These are phyloP conservation scores for Eutrigla gurnardus DNA, from an alignment of 2,797 vertebrate species.

Conservation along the genomic window DNA sequence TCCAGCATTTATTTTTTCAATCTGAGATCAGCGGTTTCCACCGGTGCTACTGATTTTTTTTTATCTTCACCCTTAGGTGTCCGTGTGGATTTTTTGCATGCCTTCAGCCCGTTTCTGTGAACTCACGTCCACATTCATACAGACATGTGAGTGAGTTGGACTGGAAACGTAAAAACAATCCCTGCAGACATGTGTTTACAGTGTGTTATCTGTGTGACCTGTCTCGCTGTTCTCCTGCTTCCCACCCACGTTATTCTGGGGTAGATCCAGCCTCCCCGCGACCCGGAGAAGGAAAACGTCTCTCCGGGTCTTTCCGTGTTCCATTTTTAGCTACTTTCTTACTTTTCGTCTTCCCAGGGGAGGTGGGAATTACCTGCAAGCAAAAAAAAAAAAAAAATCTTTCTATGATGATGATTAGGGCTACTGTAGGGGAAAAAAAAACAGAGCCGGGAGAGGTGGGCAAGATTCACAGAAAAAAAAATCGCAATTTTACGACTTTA, in stretches of 20 bases:
- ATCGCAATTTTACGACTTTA: too few species aligned
- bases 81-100: background rate
- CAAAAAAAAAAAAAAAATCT: constrained; percentile 23
- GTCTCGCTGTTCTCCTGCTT: constrained; percentile 21
- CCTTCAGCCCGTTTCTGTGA: constrained; percentile 4
- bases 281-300: background rate
- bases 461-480: too few species aligned
- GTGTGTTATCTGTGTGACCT: constrained; percentile 18
- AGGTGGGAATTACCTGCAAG: constrained; percentile 20
- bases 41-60: background rate
- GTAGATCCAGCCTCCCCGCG: background rate
- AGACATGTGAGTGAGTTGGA: constrained; percentile 11
- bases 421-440: too few species aligned
- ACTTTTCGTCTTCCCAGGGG: constrained; percentile 12
- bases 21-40: background rate
- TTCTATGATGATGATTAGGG: too few species aligned
- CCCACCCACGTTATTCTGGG: constrained; percentile 16
- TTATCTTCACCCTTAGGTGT: background rate
- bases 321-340: constrained; percentile 33
- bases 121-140: background rate
- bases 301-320: background rate
- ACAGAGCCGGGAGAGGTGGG: too few species aligned
- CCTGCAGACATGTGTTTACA: constrained; percentile 10
- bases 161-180: background rate
- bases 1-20: background rate